phyloP scores from a whole-genome alignment of 2,113 vertebrate species.

The Malurus melanocephalus region DNA sequence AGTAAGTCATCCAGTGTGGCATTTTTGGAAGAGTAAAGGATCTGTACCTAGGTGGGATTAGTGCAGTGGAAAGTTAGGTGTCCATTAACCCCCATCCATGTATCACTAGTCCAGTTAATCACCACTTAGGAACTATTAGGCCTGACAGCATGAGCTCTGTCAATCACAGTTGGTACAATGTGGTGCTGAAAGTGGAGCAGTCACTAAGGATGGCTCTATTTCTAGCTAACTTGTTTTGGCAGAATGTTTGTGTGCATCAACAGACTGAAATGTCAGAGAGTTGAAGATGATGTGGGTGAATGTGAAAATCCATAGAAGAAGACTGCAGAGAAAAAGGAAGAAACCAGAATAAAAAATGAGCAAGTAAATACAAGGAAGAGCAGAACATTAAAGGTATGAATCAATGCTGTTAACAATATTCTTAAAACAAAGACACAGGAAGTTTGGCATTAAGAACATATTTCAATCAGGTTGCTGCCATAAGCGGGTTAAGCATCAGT shows the following conservation, averaged over 20 bases:
- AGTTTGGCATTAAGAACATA: background rate
- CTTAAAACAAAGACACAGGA: background rate
- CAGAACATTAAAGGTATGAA: background rate
- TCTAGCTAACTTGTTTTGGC: slow-evolving; percentile 43
- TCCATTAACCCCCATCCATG: background rate
- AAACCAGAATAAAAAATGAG: background rate
- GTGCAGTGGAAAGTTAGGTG: background rate
- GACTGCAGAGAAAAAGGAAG: background rate
- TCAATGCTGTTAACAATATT: background rate
- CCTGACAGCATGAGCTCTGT: slow-evolving; percentile 21
- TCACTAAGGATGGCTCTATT: slow-evolving; percentile 23
- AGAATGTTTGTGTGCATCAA: slow-evolving; percentile 37
- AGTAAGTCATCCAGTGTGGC: background rate
- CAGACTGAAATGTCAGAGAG: slow-evolving; percentile 45
- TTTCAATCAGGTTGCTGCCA: background rate
- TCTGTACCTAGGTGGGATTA: background rate
- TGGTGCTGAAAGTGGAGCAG: slow-evolving; percentile 48
- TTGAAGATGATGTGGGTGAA: slow-evolving; percentile 47
- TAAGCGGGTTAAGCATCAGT: background rate
- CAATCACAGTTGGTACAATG: background rate
- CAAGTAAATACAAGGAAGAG: background rate
- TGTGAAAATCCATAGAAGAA: background rate
- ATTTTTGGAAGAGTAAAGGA: background rate
- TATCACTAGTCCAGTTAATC: background rate
- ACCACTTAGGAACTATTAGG: background rate